Percentiles rank a stretch among this genome's conserved stretches.
phyloP scores from a whole-genome alignment of 35 echinoderm and acorn worm species.

The Strongylocentrotus purpuratus region DNA sequence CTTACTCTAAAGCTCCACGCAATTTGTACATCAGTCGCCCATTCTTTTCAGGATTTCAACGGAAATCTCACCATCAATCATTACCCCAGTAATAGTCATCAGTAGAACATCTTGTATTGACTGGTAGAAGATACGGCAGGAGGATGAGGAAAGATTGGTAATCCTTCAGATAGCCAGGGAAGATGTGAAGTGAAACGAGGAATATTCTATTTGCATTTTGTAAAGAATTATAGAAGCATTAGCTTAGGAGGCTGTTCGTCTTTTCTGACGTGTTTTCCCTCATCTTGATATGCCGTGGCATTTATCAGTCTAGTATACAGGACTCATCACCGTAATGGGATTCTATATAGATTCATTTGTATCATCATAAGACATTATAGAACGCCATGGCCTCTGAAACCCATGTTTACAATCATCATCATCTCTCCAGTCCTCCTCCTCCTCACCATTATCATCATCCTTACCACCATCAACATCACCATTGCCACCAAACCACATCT shows the following conservation, averaged over 20 bases:
- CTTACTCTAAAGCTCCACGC: not conserved
- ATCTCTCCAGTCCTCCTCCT: no score
- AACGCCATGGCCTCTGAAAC: not conserved
- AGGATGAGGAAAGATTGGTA: not conserved
- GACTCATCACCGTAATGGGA: not conserved
- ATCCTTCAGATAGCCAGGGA: not conserved
- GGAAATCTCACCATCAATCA: not conserved
- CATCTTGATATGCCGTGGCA: not conserved
- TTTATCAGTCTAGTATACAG: not conserved
- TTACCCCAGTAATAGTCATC: not conserved
- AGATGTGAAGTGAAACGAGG: not conserved
- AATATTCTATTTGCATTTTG: no score
- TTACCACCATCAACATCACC: no score
- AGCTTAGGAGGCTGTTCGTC: not conserved
- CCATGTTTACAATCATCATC: not conserved
- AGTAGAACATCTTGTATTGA: not conserved
- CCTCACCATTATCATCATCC: no score
- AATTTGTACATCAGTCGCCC: conserved; percentile 1
- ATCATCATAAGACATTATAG: not conserved
- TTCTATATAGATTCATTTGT: not conserved
- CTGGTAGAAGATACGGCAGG: not conserved
- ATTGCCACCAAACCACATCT: no score
- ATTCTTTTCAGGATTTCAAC: conserved; percentile 5
- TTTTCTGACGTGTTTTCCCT: not conserved
- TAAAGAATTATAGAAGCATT: not conserved